Base-by-base conservation (phyloP, 2,888 invertebrate species). In the Sipha maydis region DNA sequence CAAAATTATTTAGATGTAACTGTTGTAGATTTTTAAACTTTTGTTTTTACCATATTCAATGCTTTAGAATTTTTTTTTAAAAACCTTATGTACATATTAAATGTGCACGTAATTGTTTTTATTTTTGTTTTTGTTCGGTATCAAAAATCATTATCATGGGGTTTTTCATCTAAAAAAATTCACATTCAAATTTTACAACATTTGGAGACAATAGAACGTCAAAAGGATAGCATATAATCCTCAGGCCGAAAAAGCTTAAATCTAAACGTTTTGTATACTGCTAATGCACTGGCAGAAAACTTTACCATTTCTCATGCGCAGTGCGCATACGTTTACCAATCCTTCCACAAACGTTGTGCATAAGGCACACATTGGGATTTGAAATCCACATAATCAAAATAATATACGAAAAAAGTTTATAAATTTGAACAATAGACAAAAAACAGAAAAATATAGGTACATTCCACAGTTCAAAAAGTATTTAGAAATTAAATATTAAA, bases 211-310 rank as follows among this genome's bases (percentile, higher is more conserved):
- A 67, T 67, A 41, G 76, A 67, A 76, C 31, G 41, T 67, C 76
- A 67, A 76, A 67, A 61, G 67, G 85, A 77, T 61, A 21, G 11
- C 17, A 38, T 54, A 48, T 85, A 67, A 85, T 85, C 67, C 77
- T 31, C 25, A 8, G 28, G 77, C 48, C 14, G 48, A 41, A 41
- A 77, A 77, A 76, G 84, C 61, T 61, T 84, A 84, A 48, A 85
- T 77, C 61, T 48, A 61, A 41, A 28, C 48, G 67, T 67, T 75
- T n/a, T 77, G 67, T 41, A 85, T 75, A 76, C 61, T 84, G 38
- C 38, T n/a, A 84, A 83, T 75, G 83, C 11, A 56, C 38, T 5
- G 25, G 21, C 5, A 14, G 48, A 83, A 82, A 71, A 11, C n/a
- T 82, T 7, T 25, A n/a, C 67, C 67, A 67, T n/a, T 67, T 48